These are phyloP conservation scores for Chiloscyllium plagiosum DNA, from an alignment of 2,113 vertebrate genomes.

Conservation along the genomic window DNA sequence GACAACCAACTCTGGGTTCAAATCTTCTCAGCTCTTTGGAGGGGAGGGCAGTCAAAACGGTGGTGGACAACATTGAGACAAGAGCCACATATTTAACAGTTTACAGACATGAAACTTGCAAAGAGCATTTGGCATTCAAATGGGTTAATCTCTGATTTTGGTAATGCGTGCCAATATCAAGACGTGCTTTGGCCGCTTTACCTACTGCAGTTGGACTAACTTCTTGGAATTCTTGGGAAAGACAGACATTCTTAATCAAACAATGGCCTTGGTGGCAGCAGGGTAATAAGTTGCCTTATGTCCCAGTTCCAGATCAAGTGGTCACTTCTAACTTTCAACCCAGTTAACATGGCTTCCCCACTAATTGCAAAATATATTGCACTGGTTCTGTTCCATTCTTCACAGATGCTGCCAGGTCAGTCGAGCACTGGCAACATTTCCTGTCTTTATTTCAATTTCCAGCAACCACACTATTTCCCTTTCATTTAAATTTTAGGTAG, in stretches of 20 bases:
- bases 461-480: neutral
- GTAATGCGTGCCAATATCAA: too few relatives aligned
- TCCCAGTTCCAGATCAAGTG: neutral
- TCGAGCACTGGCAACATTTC: neutral
- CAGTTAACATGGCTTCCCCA: neutral
- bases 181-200: too few relatives aligned
- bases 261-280: neutral
- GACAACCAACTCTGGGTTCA: neutral
- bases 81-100: neutral
- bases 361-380: neutral
- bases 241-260: too few relatives aligned
- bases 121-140: too few relatives aligned
- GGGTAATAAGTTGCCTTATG: neutral
- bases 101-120: too few relatives aligned
- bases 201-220: too few relatives aligned
- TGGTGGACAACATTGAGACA: too few relatives aligned
- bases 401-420: neutral
- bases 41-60: neutral
- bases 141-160: too few relatives aligned
- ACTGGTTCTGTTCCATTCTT: neutral
- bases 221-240: too few relatives aligned
- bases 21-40: neutral
- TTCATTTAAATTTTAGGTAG: neutral
- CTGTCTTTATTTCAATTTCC: neutral
- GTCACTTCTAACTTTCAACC: neutral